Conservation (phyloP, 2,888 invertebrate genomes). For the Orchesella flavescens region DNA sequence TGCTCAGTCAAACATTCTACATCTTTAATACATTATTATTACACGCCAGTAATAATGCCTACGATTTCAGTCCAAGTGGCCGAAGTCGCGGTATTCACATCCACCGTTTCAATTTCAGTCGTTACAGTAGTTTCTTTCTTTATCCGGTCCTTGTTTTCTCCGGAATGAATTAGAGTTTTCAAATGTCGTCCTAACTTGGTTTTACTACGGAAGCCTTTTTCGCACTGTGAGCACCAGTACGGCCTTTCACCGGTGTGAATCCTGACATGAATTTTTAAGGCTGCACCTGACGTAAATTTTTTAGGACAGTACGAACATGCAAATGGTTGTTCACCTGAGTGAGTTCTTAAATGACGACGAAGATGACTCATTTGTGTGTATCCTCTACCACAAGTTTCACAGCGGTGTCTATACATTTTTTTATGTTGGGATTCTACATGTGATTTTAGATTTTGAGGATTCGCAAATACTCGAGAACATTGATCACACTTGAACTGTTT, state of each 20-base stretch:
- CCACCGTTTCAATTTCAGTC: slow-evolving; percentile 44
- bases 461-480: slow-evolving; percentile 62
- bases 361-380: slow-evolving; percentile 66
- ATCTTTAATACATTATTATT: no score
- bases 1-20: no score
- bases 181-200: slow-evolving; percentile 62
- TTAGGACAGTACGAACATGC: slow-evolving; percentile 58
- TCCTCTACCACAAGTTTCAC: slow-evolving; percentile 63
- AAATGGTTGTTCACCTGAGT: slow-evolving; percentile 66
- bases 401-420: slow-evolving; percentile 64
- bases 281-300: slow-evolving; percentile 62
- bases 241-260: slow-evolving; percentile 67
- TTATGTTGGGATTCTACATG: slow-evolving; percentile 65
- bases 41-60: slow-evolving; percentile 56
- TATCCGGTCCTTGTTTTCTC: slow-evolving; percentile 39
- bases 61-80: slow-evolving; percentile 60
- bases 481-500: slow-evolving; percentile 66
- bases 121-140: slow-evolving; percentile 49
- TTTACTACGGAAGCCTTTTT: slow-evolving; percentile 61
- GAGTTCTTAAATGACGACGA: slow-evolving; percentile 60
- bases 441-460: slow-evolving; percentile 64
- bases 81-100: slow-evolving; percentile 33
- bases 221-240: slow-evolving; percentile 56
- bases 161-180: slow-evolving; percentile 58
- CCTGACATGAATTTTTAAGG: slow-evolving; percentile 60